Percentiles rank a stretch among this genome's conserved stretches.
These are phyloP conservation scores for Gymnothorax javanicus DNA, from an alignment of 2,797 vertebrate genomes.

Conservation along the genomic window DNA sequence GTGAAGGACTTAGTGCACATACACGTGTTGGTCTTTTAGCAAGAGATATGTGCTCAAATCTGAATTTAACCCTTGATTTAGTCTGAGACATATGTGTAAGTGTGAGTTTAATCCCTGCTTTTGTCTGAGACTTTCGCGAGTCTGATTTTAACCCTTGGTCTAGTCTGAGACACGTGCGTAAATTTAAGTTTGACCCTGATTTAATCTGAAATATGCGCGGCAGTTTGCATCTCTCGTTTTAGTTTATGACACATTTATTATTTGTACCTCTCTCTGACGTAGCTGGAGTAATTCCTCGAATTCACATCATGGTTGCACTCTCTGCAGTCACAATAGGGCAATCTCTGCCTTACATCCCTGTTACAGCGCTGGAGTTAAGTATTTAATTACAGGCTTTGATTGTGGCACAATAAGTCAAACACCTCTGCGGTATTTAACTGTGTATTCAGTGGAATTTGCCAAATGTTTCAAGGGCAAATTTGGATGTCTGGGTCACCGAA, in stretches of 20 bases:
- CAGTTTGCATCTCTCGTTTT: not conserved
- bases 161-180: no score
- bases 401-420: not conserved
- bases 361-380: not conserved
- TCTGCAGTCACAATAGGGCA: not conserved
- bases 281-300: not conserved
- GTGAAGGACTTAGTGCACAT: not conserved
- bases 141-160: no score
- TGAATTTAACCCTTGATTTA: no score
- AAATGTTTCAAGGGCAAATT: not conserved
- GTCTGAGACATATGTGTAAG: no score
- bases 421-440: not conserved
- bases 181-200: no score
- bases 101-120: no score
- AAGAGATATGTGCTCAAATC: no score
- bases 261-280: not conserved
- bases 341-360: not conserved
- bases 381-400: constrained; percentile 2
- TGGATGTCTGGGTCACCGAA: not conserved
- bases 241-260: not conserved
- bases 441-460: no score
- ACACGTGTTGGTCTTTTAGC: no score
- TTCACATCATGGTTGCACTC: not conserved
- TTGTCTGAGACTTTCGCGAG: no score
- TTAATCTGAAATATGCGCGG: no score